Conservation (phyloP, 1,140 invertebrate genomes). For the Nasonia giraulti region DNA sequence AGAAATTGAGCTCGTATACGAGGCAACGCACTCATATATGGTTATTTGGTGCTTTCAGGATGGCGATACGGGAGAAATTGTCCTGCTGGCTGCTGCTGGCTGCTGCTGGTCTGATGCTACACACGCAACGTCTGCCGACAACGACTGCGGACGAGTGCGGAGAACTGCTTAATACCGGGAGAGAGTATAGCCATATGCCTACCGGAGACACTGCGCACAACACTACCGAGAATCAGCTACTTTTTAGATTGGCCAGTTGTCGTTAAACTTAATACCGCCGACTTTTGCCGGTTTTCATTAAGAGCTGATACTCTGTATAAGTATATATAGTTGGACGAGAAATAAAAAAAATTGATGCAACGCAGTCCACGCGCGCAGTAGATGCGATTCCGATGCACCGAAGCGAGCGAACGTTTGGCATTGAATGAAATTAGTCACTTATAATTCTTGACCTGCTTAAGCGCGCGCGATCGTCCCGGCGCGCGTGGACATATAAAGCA, state of each 20-base stretch:
- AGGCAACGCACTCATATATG: not conserved
- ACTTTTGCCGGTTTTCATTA: not conserved
- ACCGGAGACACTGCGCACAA: not conserved
- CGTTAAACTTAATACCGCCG: not conserved
- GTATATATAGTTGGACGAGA: no score
- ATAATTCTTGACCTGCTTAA: constrained; percentile 27
- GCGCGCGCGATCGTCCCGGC: not conserved
- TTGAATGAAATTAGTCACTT: constrained; percentile 37
- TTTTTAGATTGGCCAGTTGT: not conserved
- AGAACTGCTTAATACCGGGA: constrained; percentile 33
- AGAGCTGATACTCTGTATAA: not conserved
- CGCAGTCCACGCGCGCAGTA: not conserved
- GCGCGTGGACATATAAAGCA: not conserved
- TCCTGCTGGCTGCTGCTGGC: not conserved
- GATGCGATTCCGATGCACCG: not conserved
- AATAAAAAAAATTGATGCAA: no score
- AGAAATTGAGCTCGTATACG: not conserved
- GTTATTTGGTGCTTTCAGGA: not conserved
- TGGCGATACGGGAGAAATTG: not conserved
- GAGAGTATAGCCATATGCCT: constrained; percentile 9
- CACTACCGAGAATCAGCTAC: not conserved
- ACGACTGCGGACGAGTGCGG: constrained; percentile 28
- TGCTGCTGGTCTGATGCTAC: not conserved
- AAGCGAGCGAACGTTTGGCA: not conserved
- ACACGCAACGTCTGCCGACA: constrained; percentile 24